A percentile compares a stretch with the other conserved stretches of the same genome.
phyloP scores from a whole-genome alignment of 2,888 invertebrate genomes.

The Metopia argyrocephala region DNA sequence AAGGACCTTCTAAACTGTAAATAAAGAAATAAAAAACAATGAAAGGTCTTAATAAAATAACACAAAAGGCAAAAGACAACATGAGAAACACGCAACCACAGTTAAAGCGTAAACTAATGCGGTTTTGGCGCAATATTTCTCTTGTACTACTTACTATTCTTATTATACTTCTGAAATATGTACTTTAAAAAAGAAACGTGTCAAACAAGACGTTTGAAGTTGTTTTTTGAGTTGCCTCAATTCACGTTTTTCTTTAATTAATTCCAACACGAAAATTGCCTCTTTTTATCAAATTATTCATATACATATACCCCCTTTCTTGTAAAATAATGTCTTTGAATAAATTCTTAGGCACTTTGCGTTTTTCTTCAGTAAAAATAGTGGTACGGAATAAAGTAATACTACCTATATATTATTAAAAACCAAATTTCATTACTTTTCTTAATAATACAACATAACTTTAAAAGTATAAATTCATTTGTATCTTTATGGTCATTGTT shows the following conservation, averaged over 20 bases:
- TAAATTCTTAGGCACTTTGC: constrained; percentile 26
- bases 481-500: no score
- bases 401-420: no score
- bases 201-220: neutral
- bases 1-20: constrained; percentile 36
- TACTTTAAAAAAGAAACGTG: no score
- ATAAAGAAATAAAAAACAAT: constrained; percentile 12
- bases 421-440: no score
- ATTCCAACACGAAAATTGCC: constrained; percentile 44
- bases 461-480: no score
- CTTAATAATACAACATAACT: no score
- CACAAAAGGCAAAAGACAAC: constrained; percentile 4
- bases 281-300: neutral
- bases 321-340: constrained; percentile 11
- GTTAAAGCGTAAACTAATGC: constrained; percentile 24
- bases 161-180: no score
- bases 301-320: neutral
- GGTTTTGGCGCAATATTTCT: constrained; percentile 45
- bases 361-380: neutral
- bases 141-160: no score
- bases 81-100: constrained; percentile 38
- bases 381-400: neutral
- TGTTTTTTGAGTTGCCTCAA: neutral
- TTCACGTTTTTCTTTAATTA: constrained; percentile 50
- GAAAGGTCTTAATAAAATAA: neutral